Evolutionary conservation across 2,113 vertebrate species (phyloP), one percentile per base, ranked within the genome.

Genomic region (Choloepus hoffmanni): DNA sequence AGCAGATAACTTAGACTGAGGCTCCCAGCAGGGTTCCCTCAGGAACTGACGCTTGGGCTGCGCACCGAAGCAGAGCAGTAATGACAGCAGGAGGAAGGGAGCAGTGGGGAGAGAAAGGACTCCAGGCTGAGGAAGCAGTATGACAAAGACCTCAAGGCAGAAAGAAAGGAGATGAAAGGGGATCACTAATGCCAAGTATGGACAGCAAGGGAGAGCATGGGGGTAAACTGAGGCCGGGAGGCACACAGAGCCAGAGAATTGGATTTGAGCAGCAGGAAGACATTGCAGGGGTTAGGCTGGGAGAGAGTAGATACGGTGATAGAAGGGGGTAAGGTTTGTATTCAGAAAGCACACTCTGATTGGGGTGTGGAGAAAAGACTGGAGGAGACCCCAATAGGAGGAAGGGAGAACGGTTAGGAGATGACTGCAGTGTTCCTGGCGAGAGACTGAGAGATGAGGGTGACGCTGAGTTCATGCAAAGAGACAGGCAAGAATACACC

Each of bases 1-100:
- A 28, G 26, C 2, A 15, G 62, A 0, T 1, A 53, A 21, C 43
- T 62, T 33, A 10, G 62, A 8, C 0, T 8, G 8, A 23, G 62
- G 67, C 8, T 3, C 15, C 33, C 6, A 1, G 0, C 7, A 0
- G 30, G 43, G 30, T 1, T 33, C 23, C 33, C n/a, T 6, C 21
- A 1, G 19, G 84, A 62, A 13, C 0, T 7, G 60, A 28, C 14
- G 65, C 13, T 18, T 0, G 36, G 23, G 33, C 40, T 3, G 23
- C 0, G 1, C 3, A 21, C 62, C 14, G 30, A 40, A 77, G 58
- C 50, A 26, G 58, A 36, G n/a, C 8, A 26, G 62, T 1, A 7
- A 26, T 4, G 1, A 15, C 14, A 26, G 72, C 26, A 3, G 1
- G 33, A 5, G 4, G 7, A 19, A 36, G 40, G 13, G 7, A 14